Evolutionary conservation across 2,797 vertebrate genomes (phyloP), one percentile per base, ranked within the genome.

Genomic region (Catharus ustulatus): DNA sequence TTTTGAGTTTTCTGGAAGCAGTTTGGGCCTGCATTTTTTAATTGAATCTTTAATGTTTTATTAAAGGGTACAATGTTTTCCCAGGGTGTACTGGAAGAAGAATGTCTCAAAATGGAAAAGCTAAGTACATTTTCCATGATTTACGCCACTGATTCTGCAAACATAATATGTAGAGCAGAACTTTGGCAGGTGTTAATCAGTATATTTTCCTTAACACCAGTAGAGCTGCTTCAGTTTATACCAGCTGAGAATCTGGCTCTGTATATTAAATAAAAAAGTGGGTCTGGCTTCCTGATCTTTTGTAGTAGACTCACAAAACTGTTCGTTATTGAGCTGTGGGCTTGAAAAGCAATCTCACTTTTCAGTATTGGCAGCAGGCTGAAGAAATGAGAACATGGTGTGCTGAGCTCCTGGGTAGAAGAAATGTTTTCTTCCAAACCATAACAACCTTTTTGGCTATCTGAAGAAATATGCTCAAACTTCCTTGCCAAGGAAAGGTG

Each of bases 391-490:
- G 96, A 93, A 96, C 93, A 90, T 94, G 87, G 89, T 95, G 94
- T 95, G 95, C 94, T 88, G 76, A 96, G 89, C 74, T 94, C 91
- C 91, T 88, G 94, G 89, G 95, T 84, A 83, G 94, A 89, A 93
- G 75, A 93, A 94, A 90, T 95, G 68, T 93, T 95, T 95, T 95
- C 89, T 92, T 95, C 90, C 82, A 95, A 97, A 92, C 87, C 82
- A 81, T 94, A 93, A 96, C 18, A 82, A 96, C 90, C 76, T 96
- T 93, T 93, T 89, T 96, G 93, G 87, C 89, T 87, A 94, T 95
- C 73, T 78, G 86, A 93, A 91, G 82, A 90, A 95, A 74, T 91
- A 95, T 88, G 92, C 90, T 96, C 74, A 86, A 86, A 89, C 82
- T 92, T 96, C 79, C 67, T 92, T 96, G 89, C 94, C 91, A 95